A percentile compares a stretch with the other conserved stretches of the same genome.
These are phyloP conservation scores for Pangasius djambal DNA, from an alignment of 2,797 vertebrate species.

Conservation along the genomic window DNA sequence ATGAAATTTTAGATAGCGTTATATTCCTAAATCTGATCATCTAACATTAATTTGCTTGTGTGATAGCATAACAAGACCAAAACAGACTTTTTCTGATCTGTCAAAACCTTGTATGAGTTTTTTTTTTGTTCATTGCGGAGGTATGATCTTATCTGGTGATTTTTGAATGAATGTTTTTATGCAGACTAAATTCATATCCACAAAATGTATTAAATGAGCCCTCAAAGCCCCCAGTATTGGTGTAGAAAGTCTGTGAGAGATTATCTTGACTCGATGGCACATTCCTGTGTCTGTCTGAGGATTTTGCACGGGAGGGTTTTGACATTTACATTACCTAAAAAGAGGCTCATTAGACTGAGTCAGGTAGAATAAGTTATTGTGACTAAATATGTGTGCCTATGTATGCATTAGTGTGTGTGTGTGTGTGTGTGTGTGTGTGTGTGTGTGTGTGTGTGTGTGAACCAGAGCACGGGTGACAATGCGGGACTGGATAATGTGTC, in stretches of 20 bases:
- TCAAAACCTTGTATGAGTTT: not conserved
- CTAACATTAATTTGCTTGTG: not conserved
- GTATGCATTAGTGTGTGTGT: not conserved
- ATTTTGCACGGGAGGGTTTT: not conserved
- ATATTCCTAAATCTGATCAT: not conserved
- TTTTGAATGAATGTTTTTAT: not conserved
- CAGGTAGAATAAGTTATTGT: not conserved
- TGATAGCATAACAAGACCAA: not conserved
- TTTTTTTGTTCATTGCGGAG: not conserved
- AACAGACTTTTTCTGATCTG: not conserved
- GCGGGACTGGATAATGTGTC: not conserved
- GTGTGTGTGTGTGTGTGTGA: not conserved
- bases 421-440: too few relatives aligned
- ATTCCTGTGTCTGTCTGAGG: not conserved
- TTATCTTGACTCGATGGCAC: constrained; percentile 3
- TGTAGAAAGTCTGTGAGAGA: not conserved
- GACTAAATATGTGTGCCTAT: not conserved
- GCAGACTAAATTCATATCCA: not conserved
- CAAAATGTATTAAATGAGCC: not conserved
- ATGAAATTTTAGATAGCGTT: not conserved
- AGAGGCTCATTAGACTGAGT: not conserved
- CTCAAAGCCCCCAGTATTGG: not conserved
- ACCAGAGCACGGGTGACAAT: constrained; percentile 3
- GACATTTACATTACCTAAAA: not conserved
- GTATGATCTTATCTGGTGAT: not conserved